Evolutionary conservation across 2,888 invertebrate species (phyloP).

Genomic region (Drosophila cyrtoloma): DNA sequence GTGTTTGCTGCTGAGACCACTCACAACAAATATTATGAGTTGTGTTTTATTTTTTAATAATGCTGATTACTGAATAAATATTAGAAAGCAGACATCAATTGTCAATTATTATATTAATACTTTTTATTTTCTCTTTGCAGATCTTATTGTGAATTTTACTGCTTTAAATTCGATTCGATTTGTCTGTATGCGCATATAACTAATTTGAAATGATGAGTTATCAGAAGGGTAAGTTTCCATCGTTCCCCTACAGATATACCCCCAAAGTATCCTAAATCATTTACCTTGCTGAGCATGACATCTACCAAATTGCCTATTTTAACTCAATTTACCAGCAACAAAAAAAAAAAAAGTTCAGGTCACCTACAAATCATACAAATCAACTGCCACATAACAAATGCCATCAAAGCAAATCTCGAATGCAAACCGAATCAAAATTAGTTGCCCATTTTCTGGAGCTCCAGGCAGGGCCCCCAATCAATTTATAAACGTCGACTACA

Average conservation of each 20-base stretch:
- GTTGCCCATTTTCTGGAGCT: conserved; percentile 25
- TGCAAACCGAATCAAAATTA: conserved; percentile 44
- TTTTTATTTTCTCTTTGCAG: conserved; percentile 50
- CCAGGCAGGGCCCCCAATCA: conserved; percentile 41
- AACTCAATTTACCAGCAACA: not conserved
- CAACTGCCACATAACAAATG: conserved; percentile 23
- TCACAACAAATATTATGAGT: conserved; percentile 10
- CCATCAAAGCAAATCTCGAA: conserved; percentile 29
- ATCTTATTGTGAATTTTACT: conserved; percentile 33
- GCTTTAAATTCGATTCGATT: conserved; percentile 29
- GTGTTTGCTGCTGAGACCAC: conserved; percentile 24
- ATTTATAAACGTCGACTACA: conserved; percentile 64
- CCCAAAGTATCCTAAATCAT: conserved; percentile 19
- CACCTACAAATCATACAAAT: conserved; percentile 48
- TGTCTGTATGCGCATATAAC: conserved; percentile 49
- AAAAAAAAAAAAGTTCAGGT: conserved; percentile 11
- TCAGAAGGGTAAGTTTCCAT: conserved; percentile 83
- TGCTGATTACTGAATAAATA: conserved; percentile 11
- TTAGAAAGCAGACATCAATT: not conserved
- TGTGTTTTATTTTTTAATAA: conserved; percentile 16
- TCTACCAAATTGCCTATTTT: conserved; percentile 38
- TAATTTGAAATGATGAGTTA: conserved; percentile 83
- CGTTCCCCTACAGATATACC: not conserved
- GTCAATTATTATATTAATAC: not conserved
- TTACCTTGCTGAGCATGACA: conserved; percentile 57